These are phyloP conservation scores for Drosophila anomelani DNA, from an alignment of 2,888 invertebrate genomes.

Conservation along the genomic window DNA sequence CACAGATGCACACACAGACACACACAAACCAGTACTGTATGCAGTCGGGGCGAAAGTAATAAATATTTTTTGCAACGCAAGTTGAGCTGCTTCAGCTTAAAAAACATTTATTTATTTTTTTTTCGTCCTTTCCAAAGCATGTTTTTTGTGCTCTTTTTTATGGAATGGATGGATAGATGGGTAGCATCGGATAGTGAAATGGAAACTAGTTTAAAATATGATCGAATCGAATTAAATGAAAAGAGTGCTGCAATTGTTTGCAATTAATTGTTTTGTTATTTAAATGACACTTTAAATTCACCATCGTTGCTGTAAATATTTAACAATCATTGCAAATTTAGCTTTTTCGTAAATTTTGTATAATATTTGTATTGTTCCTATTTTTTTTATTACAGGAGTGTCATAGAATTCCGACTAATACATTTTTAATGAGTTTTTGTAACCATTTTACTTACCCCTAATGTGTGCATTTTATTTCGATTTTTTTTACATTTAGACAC, in stretches of 20 bases:
- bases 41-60: conserved; percentile 61
- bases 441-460: no score
- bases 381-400: no score
- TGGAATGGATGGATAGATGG: neutral
- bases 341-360: no score
- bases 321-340: no score
- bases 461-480: no score
- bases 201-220: neutral
- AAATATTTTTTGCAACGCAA: conserved; percentile 70
- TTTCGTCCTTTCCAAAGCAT: conserved; percentile 32
- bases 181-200: conserved; percentile 5
- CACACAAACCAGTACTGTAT: conserved; percentile 9
- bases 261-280: neutral
- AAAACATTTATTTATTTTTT: conserved; percentile 40
- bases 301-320: neutral
- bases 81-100: conserved; percentile 54
- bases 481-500: no score
- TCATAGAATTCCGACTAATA: no score
- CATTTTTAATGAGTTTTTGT: no score
- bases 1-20: conserved; percentile 23
- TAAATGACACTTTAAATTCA: neutral
- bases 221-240: neutral
- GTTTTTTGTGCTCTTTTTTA: conserved; percentile 39
- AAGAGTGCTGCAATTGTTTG: no score
- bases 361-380: no score